A percentile compares a stretch with the other conserved stretches of the same genome.
These are phyloP conservation scores for Xestobium rufovillosum DNA, from an alignment of 2,888 invertebrate species.

Conservation along the genomic window DNA sequence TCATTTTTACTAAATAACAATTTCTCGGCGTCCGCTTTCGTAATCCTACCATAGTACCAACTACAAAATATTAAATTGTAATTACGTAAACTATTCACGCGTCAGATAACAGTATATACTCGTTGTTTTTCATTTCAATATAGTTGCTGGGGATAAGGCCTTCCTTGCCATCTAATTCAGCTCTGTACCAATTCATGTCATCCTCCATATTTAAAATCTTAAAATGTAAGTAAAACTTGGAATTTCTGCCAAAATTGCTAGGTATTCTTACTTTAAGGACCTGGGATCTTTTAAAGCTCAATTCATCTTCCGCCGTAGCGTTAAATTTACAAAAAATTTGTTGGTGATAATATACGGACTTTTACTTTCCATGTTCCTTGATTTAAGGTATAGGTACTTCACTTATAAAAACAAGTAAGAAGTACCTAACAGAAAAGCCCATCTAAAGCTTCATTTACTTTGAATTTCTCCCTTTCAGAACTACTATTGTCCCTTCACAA, in stretches of 20 bases:
- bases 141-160: slow-evolving; percentile 99
- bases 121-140: slow-evolving; percentile 98
- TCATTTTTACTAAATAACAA: slow-evolving; percentile 90
- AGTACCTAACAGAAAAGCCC: no score
- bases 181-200: slow-evolving; percentile 99
- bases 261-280: slow-evolving; percentile 83
- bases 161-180: slow-evolving; percentile 95
- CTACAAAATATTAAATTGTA: slow-evolving; percentile 68
- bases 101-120: no score
- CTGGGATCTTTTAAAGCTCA: slow-evolving; percentile 94
- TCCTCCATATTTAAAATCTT: slow-evolving; percentile 99
- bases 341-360: no score
- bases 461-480: no score
- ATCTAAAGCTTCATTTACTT: no score
- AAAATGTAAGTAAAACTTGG: slow-evolving; percentile 36
- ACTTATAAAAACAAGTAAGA: no score
- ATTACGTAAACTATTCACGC: no score
- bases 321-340: no score
- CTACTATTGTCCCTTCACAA: no score
- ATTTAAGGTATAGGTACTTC: no score
- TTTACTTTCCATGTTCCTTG: no score
- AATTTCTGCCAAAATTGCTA: not conserved
- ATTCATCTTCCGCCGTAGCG: slow-evolving; percentile 98
- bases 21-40: slow-evolving; percentile 95
- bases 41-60: slow-evolving; percentile 98